Percentiles rank a stretch among this genome's conserved stretches.
phyloP scores from a whole-genome alignment of 2,888 invertebrate genomes.

The Barypeithes pellucidus region DNA sequence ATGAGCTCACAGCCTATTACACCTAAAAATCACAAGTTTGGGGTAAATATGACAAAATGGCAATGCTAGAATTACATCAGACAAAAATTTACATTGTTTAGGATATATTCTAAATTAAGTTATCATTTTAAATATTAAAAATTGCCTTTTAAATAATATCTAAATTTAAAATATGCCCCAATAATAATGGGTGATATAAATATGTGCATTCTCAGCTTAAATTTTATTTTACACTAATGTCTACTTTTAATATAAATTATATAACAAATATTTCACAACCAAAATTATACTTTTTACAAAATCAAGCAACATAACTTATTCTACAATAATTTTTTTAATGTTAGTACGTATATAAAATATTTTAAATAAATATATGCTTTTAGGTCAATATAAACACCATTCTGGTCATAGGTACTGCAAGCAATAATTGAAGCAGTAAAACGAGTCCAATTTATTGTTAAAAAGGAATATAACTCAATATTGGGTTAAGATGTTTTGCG shows the following conservation, averaged over 20 bases:
- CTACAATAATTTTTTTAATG: slow-evolving; percentile 30
- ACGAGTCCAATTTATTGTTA: too few relatives aligned
- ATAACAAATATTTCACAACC: slow-evolving; percentile 65
- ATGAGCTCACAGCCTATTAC: slow-evolving; percentile 32
- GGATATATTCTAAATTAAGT: slow-evolving; percentile 2
- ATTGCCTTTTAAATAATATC: neutral
- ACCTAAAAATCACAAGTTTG: slow-evolving; percentile 68
- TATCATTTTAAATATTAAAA: neutral
- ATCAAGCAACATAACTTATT: slow-evolving; percentile 43
- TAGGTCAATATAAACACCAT: slow-evolving; percentile 5
- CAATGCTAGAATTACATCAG: slow-evolving; percentile 61
- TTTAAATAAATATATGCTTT: slow-evolving; percentile 29
- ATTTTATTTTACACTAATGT: slow-evolving; percentile 50
- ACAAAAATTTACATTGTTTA: slow-evolving; percentile 54
- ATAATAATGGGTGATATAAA: slow-evolving; percentile 20
- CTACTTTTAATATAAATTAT: slow-evolving; percentile 55
- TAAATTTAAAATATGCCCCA: slow-evolving; percentile 14
- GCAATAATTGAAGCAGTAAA: neutral
- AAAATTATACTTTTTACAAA: slow-evolving; percentile 61
- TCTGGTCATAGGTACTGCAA: neutral
- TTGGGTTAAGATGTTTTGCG: too few relatives aligned
- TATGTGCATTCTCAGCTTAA: slow-evolving; percentile 42
- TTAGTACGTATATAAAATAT: slow-evolving; percentile 27
- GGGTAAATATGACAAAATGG: slow-evolving; percentile 64
- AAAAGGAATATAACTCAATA: too few relatives aligned